phyloP scores from a whole-genome alignment of 2,797 vertebrate genomes.

The Cacajao melanocephalus region DNA sequence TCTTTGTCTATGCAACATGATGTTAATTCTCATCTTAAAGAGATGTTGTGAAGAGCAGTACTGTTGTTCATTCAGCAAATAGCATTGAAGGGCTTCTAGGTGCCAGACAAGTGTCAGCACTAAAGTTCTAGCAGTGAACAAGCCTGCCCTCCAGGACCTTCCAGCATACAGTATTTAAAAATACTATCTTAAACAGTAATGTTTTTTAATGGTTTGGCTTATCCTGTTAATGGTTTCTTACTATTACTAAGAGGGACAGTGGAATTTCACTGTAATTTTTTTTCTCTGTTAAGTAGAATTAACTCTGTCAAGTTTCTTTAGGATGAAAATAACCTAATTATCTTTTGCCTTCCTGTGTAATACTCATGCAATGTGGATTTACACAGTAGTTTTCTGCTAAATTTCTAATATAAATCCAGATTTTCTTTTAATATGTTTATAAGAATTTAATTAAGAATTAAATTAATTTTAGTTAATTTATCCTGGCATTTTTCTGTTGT shows the following conservation, averaged over 20 bases:
- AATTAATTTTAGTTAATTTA: neutral
- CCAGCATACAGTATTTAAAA: neutral
- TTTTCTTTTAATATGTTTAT: neutral
- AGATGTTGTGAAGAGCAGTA: neutral
- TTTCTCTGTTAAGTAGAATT: constrained; percentile 52
- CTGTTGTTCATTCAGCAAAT: neutral
- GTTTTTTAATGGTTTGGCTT: constrained; percentile 11
- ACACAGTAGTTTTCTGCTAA: constrained; percentile 36
- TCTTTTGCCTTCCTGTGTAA: constrained; percentile 32
- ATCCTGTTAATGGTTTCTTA: neutral
- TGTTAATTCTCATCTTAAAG: constrained; percentile 31
- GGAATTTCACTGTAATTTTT: constrained; percentile 17
- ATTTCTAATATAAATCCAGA: constrained; percentile 39
- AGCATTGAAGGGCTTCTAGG: neutral
- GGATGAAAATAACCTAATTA: constrained; percentile 25
- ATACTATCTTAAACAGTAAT: neutral
- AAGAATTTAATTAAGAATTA: constrained; percentile 46
- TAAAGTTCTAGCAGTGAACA: neutral
- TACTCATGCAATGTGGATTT: neutral
- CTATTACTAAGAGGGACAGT: neutral
- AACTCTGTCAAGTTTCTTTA: constrained; percentile 39
- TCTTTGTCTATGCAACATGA: neutral
- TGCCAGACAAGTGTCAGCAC: neutral
- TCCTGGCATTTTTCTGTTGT: constrained; percentile 18
- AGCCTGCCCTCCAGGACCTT: neutral